Conservation (phyloP, 2,797 vertebrate genomes). For the Mormyrus hasselquistii region DNA sequence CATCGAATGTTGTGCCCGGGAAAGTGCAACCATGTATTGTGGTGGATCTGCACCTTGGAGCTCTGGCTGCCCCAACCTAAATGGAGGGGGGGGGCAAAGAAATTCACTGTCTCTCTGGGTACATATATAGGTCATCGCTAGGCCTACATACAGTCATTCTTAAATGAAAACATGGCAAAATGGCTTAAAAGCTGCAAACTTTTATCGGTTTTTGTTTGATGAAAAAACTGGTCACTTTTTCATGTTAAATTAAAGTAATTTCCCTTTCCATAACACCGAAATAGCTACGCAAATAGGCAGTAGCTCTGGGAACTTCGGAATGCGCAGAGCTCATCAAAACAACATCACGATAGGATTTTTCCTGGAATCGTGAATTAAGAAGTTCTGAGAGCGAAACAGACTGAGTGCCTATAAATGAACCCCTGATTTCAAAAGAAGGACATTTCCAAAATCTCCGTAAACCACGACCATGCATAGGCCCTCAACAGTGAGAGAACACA, state of each 20-base stretch:
- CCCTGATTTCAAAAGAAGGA: background rate
- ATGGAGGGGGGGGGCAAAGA: conserved; percentile 9
- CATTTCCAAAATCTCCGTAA: background rate
- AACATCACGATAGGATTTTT: conserved; percentile 9
- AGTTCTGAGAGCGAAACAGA: background rate
- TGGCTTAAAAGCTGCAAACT: background rate
- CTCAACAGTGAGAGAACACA: background rate
- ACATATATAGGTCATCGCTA: background rate
- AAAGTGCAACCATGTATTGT: conserved; percentile 98
- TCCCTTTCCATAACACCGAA: background rate
- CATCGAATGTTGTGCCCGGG: conserved; percentile 93
- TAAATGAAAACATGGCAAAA: background rate
- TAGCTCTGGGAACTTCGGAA: background rate
- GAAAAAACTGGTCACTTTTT: background rate
- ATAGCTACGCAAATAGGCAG: background rate
- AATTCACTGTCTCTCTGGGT: background rate
- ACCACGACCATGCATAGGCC: background rate
- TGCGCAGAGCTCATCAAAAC: conserved; percentile 18
- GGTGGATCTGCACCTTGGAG: conserved; percentile 98
- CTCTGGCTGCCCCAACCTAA: conserved; percentile 97
- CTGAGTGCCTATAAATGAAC: background rate
- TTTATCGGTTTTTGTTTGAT: background rate
- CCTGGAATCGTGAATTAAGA: conserved; percentile 16
- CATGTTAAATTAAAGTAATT: background rate
- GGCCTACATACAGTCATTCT: background rate